These are phyloP conservation scores for Dermatophagoides farinae DNA, from an alignment of 1,140 invertebrate genomes.

Conservation along the genomic window DNA sequence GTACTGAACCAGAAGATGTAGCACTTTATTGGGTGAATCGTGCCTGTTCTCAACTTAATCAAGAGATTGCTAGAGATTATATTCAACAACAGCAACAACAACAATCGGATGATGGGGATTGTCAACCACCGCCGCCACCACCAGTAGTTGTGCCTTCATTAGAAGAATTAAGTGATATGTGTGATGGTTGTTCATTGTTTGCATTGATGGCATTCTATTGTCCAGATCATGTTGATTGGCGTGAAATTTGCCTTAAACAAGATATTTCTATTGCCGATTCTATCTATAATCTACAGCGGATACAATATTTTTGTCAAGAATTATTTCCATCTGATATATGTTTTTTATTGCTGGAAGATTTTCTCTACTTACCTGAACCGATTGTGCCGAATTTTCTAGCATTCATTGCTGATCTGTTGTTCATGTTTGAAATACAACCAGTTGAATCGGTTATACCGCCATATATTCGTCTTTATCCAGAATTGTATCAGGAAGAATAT, in stretches of 20 bases:
- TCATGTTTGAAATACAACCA: constrained; percentile 77
- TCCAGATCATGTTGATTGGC: constrained; percentile 58
- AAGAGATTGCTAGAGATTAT: constrained; percentile 22
- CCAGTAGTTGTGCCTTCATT: constrained; percentile 19
- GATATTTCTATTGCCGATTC: constrained; percentile 52
- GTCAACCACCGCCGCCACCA: not conserved
- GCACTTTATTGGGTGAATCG: constrained; percentile 78
- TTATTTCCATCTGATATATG: constrained; percentile 70
- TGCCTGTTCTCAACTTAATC: constrained; percentile 49
- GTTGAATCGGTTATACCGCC: constrained; percentile 57
- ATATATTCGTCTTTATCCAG: constrained; percentile 4
- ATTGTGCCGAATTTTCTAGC: constrained; percentile 81
- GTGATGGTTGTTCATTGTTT: constrained; percentile 74
- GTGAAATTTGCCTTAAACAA: constrained; percentile 32
- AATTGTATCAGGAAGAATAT: not conserved
- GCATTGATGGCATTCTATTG: constrained; percentile 81
- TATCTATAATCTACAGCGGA: constrained; percentile 73
- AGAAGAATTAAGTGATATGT: constrained; percentile 49
- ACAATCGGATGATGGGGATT: not conserved
- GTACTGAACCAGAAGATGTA: constrained; percentile 57
- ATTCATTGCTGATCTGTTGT: constrained; percentile 86
- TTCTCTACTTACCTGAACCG: constrained; percentile 78
- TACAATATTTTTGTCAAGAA: constrained; percentile 60
- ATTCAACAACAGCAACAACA: not conserved
- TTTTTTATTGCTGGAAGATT: constrained; percentile 85